Base-by-base conservation (phyloP, 2,113 vertebrate genomes). In the Oceanites oceanicus region DNA sequence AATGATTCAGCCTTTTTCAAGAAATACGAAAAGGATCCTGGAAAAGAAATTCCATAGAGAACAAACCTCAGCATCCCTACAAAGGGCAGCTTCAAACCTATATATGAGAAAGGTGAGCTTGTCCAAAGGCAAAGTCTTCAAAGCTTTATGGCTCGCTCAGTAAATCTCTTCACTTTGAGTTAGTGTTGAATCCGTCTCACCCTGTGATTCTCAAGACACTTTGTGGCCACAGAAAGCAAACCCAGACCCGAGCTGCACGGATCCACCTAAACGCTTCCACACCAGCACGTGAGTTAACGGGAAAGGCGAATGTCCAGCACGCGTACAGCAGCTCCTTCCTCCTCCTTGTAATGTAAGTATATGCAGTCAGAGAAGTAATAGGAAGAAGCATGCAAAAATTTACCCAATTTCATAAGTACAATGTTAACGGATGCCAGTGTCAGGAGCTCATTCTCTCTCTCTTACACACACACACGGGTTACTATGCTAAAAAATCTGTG, bases 61-160 rank as follows among this genome's bases (percentile, higher is more conserved):
- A 72, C 0, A 0, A 52, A 49, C 23, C 20, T 45, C 9, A 70
- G 30, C 10, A 63, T 75, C 26, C 11, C 9, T n/a, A 40, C 0
- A 1, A 82, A 85, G 19, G 15, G 7, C 2, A 2, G 40, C 34
- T 90, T 72, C 49, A 91, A 80, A 47, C 22, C 7, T 30, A 73
- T 7, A 5, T 21, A 44, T 0, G 1, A 70, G 40, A 61, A 72
- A 61, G 7, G 25, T 42, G 10, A 90, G 34, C 30, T 49, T 18
- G 6, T 56, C 45, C 36, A 73, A 73, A 73, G 55, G 11, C 10
- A 34, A 82, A 59, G n/a, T 29, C 74, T 87, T 88, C 32, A 67
- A 91, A 74, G 11, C 17, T 30, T n/a, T 62, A 44, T 12, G 19
- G 40, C 9, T 87, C 78, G 10, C 21, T 76, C 19, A 45, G 38